Conservation (phyloP, 1,140 invertebrate species). For the Drosophila dunni region DNA sequence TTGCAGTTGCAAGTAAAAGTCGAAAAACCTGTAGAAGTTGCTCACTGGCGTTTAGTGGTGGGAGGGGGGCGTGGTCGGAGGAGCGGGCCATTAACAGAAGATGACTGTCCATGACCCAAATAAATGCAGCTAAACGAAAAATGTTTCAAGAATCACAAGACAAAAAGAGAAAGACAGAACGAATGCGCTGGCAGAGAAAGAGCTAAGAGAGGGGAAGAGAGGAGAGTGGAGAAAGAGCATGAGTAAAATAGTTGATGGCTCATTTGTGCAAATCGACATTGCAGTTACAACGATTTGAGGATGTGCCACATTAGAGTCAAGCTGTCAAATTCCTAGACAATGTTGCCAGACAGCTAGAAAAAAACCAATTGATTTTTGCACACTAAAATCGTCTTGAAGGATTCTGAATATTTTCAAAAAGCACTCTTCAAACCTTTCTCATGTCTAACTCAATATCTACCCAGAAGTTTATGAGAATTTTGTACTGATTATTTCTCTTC, state of each 20-base stretch:
- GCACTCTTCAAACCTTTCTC: no score
- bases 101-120: conserved; percentile 80
- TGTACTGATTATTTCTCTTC: no score
- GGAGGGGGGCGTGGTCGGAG: not conserved
- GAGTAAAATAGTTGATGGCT: not conserved
- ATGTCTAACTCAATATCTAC: no score
- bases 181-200: not conserved
- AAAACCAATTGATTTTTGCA: not conserved
- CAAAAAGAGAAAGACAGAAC: conserved; percentile 2
- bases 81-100: conserved; percentile 34
- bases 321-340: conserved; percentile 6
- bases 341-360: not conserved
- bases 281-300: conserved; percentile 1
- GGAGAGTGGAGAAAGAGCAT: not conserved
- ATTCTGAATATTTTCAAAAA: no score
- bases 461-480: no score
- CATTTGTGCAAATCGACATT: conserved; percentile 16
- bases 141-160: conserved; percentile 64
- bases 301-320: conserved; percentile 16
- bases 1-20: conserved; percentile 75
- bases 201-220: not conserved
- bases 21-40: conserved; percentile 74
- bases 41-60: not conserved
- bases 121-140: conserved; percentile 68
- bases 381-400: no score